Evolutionary conservation across 2,113 vertebrate species (phyloP).

Genomic region (Perccottus glenii): DNA sequence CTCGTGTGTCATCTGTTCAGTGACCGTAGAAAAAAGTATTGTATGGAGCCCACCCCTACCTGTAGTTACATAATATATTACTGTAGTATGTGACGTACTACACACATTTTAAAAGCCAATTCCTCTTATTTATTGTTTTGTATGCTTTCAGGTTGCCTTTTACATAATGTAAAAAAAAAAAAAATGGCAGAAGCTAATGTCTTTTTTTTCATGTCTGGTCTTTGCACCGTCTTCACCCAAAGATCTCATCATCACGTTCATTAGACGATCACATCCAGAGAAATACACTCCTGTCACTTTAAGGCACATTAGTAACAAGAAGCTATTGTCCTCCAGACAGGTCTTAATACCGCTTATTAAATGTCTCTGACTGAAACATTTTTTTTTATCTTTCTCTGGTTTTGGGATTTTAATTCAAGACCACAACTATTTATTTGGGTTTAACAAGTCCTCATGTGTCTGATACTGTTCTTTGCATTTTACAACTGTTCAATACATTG

Average conservation of each 20-base stretch:
- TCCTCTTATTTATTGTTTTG: constrained; percentile 62
- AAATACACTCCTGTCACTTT: background rate
- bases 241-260: constrained; percentile 39
- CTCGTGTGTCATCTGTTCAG: constrained; percentile 48
- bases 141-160: constrained; percentile 73
- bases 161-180: constrained; percentile 27
- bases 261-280: constrained; percentile 5
- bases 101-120: constrained; percentile 62
- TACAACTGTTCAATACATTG: too few relatives aligned
- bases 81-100: constrained; percentile 51
- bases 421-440: too few relatives aligned
- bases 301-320: too few relatives aligned
- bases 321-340: too few relatives aligned
- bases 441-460: too few relatives aligned
- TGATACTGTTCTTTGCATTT: too few relatives aligned
- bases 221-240: constrained; percentile 40
- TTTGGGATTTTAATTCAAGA: too few relatives aligned
- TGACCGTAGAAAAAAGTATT: constrained; percentile 34
- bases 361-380: background rate
- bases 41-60: constrained; percentile 11
- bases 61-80: constrained; percentile 37
- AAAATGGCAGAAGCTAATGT: background rate
- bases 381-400: too few relatives aligned
- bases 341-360: too few relatives aligned
- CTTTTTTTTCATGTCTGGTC: background rate